Evolutionary conservation across 64 coral and sea anemone genomes (phyloP).

Genomic region (Stichodactyla helianthus): DNA sequence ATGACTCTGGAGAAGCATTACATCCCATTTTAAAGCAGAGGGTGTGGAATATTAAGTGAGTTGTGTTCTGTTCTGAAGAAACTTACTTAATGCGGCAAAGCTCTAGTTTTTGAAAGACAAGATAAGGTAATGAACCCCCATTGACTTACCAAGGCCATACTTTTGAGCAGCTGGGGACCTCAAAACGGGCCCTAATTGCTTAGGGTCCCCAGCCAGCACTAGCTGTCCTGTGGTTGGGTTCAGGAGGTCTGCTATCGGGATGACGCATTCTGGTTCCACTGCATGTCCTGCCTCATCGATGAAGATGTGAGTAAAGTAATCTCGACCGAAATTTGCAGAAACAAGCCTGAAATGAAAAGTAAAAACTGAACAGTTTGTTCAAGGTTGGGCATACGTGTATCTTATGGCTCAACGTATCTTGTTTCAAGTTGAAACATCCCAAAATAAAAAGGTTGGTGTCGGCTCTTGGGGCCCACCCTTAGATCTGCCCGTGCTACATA

Average conservation of each 20-base stretch:
- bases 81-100: background rate
- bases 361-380: background rate
- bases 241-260: constrained; percentile 57
- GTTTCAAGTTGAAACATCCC: too few relatives aligned
- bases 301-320: constrained; percentile 73
- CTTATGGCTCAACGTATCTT: too few relatives aligned
- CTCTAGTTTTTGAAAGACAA: background rate
- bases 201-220: constrained; percentile 69
- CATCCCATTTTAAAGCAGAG: too few relatives aligned
- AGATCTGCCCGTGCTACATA: background rate
- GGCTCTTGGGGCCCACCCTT: too few relatives aligned
- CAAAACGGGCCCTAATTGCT: constrained; percentile 61
- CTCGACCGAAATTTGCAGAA: constrained; percentile 30
- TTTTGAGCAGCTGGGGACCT: constrained; percentile 49
- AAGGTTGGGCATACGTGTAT: too few relatives aligned
- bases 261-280: constrained; percentile 61
- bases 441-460: too few relatives aligned
- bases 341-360: constrained; percentile 34
- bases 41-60: too few relatives aligned
- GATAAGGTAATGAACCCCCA: background rate
- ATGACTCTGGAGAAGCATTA: too few relatives aligned
- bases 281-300: constrained; percentile 76
- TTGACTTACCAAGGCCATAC: constrained; percentile 55
- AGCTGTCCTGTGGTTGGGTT: constrained; percentile 43
- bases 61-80: too few relatives aligned